Evolutionary conservation across 2,113 vertebrate genomes (phyloP), one percentile per base, ranked within the genome.

Genomic region (Daboia siamensis): DNA sequence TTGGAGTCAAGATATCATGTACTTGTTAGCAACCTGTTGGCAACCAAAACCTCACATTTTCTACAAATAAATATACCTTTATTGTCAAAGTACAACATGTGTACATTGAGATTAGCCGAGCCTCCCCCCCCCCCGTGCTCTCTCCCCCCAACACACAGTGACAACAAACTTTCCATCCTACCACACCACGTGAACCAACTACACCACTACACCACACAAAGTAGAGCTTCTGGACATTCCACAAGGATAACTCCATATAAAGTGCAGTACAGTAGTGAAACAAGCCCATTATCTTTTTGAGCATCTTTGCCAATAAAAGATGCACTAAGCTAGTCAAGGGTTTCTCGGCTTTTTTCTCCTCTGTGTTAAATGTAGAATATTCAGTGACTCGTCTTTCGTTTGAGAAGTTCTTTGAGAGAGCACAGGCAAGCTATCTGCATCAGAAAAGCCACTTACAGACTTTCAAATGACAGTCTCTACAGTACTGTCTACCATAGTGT

Each of bases 351-450:
- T 21, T 96, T 95, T 95, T 93, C 93, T 95, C 92, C 90, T 90
- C 1, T 21, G 6, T 74, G 15, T 21, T 54, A 87, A 87, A 3
- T 1, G 1, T 87, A 93, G 95, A 93, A 17, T 57, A 88, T 90
- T 54, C 57, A 56, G 92, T 69, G 94, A 23, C 84, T 9, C 90
- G 7, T 1, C 0, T 57, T 91, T 87, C 91, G 93, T 92, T 55
- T 92, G 94, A 95, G 90, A 95, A 95, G 95, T 94, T 94, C 94
- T 95, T 94, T 61, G 0, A 94, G 93, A 94, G 51, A 23, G 90
- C 87, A 92, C 95, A 94, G 94, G 93, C 94, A 96, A 94, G 94
- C 94, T 94, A 93, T 95, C 95, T 93, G 95, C 94, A 91, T 3
- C 55, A 84, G 94, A 91, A 94, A 94, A 20, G 91, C 90, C 90